Evolutionary conservation across 2,888 invertebrate genomes (phyloP), one percentile per base, ranked within the genome.

Genomic region (Criorhina ranunculi): DNA sequence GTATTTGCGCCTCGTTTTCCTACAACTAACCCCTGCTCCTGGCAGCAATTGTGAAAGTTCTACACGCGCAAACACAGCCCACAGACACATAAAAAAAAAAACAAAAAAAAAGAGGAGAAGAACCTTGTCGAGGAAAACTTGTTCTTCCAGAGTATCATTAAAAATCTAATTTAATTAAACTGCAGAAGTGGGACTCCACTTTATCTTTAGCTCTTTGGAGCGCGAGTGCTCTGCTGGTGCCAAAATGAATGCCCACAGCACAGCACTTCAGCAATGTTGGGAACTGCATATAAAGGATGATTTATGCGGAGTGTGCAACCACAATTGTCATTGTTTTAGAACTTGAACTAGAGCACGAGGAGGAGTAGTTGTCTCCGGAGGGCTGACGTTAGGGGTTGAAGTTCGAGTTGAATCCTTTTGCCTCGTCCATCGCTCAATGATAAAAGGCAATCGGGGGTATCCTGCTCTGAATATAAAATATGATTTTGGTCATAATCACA

Each of bases 131-230:
- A 55, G 73, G 53, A 62, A 79, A 76, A 80, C 70, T 85, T 75
- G 64, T 80, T 59, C 75, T 60, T 70, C 59, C 57, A 85, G 66
- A 80, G 79, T 85, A 85, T 80, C 85, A 85, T 85, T 85, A 79
- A 85, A 85, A 80, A 85, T 85, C 80, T 85, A 85, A 85, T 85
- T 85, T 80, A 85, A 80, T 85, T 85, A 80, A 85, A 85, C 85
- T 85, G 75, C 75, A 76, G 70, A 85, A 85, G 70, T 85, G 80
- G 85, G 75, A 80, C 85, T 80, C 75, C 59, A 59, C 59, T 66
- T 60, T 66, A 57, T 75, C 72, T 78, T 1, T 3, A 24, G 24
- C 53, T 55, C 62, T 67, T 31, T 17, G 76, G 55, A 64, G 59
- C 51, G 42, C 42, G 33, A 17, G 53, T 24, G 9, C 60, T 29